Evolutionary conservation across 2,888 invertebrate genomes (phyloP).

Genomic region (Tinea pellionella): DNA sequence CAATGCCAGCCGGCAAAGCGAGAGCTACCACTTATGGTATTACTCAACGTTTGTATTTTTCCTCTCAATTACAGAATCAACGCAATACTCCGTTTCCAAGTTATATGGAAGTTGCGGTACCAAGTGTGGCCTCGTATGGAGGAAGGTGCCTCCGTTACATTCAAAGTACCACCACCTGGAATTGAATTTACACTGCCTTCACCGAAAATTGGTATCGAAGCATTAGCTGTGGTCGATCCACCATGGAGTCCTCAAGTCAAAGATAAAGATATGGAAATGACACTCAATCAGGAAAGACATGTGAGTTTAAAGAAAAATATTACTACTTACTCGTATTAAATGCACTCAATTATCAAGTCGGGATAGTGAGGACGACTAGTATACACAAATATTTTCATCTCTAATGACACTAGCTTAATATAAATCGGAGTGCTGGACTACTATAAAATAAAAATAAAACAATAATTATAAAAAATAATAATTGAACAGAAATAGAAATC

Average conservation of each 20-base stretch:
- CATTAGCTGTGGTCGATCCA: constrained; percentile 94
- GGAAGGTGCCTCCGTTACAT: constrained; percentile 93
- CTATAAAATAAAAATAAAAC: too few relatives aligned
- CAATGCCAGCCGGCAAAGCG: too few relatives aligned
- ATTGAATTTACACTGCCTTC: constrained; percentile 99
- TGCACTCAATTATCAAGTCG: too few relatives aligned
- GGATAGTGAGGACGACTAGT: too few relatives aligned
- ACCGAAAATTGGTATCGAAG: constrained; percentile 97
- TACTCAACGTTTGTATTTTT: too few relatives aligned
- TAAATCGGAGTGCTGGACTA: too few relatives aligned
- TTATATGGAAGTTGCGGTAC: constrained; percentile 95
- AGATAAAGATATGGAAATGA: constrained; percentile 98
- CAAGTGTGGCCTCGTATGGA: constrained; percentile 99
- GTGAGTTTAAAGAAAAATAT: constrained; percentile 62
- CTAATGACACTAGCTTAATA: too few relatives aligned
- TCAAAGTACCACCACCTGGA: constrained; percentile 98
- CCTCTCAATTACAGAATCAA: constrained; percentile 41
- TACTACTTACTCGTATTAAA: too few relatives aligned
- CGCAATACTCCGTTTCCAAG: constrained; percentile 79
- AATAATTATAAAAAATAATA: too few relatives aligned
- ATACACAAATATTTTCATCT: too few relatives aligned
- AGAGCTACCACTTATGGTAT: too few relatives aligned
- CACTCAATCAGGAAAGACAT: constrained; percentile 96
- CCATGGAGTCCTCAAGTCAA: constrained; percentile 99
- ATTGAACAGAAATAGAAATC: too few relatives aligned